These are phyloP conservation scores for Chaetodon trifasciatus DNA, from an alignment of 2,797 vertebrate species.

Conservation along the genomic window DNA sequence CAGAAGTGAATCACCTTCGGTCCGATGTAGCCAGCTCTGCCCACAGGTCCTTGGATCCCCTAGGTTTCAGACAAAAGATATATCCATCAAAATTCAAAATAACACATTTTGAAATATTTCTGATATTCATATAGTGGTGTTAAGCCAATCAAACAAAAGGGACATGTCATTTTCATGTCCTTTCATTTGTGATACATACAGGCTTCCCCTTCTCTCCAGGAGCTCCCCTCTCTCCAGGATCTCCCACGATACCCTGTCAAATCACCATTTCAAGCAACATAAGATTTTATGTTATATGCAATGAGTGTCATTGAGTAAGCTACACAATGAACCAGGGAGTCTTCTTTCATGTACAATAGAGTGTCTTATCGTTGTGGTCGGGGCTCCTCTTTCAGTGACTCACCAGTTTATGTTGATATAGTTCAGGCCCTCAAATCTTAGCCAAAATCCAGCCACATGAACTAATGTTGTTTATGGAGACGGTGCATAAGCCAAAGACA, in stretches of 20 bases:
- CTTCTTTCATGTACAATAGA: slow-evolving; percentile 32
- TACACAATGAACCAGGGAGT: neutral
- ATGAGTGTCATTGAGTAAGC: neutral
- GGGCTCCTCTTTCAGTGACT: slow-evolving; percentile 60
- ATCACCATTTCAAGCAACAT: slow-evolving; percentile 36
- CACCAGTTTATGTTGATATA: slow-evolving; percentile 61
- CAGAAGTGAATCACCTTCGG: slow-evolving; percentile 77
- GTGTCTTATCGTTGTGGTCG: slow-evolving; percentile 42
- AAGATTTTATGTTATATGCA: slow-evolving; percentile 5
- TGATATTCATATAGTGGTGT: neutral
- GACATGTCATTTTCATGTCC: neutral
- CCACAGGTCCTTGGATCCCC: slow-evolving; percentile 83
- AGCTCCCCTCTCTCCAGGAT: slow-evolving; percentile 86
- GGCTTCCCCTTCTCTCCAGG: slow-evolving; percentile 86
- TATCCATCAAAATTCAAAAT: neutral
- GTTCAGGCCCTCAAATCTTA: slow-evolving; percentile 51
- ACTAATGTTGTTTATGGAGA: slow-evolving; percentile 79
- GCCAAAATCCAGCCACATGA: slow-evolving; percentile 69
- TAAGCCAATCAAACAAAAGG: slow-evolving; percentile 8
- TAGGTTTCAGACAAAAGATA: slow-evolving; percentile 58
- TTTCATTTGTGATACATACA: slow-evolving; percentile 74
- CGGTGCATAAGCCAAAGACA: slow-evolving; percentile 65
- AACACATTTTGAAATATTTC: neutral
- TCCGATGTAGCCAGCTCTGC: slow-evolving; percentile 80
- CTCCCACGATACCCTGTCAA: slow-evolving; percentile 88